Evolutionary conservation across 2,797 vertebrate species (phyloP), one percentile per base, ranked within the genome.

Genomic region (Lutjanus campechanus): DNA sequence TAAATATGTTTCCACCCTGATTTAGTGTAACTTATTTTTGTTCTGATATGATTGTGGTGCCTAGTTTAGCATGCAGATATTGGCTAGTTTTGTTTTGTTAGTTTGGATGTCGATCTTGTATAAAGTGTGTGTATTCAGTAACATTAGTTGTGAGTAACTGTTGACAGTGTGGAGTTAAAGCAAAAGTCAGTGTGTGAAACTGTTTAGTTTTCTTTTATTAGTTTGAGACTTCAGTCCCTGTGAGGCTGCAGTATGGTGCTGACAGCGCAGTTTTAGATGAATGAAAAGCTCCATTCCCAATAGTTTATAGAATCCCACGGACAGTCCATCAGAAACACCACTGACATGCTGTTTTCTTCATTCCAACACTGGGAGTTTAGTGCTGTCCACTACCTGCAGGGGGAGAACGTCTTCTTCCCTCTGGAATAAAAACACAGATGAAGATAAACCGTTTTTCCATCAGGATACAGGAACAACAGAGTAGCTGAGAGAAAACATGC

Each of bases 41-140:
- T 93, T 76, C 60, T 76, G 76, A 88, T 87, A 82, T 93, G 93
- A 93, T 95, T 91, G 75, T 91, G 87, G 94, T 93, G 92, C 90
- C 94, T 85, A 62, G 91, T 90, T 91, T 95, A 95, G 96, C 96
- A 97, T 97, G 96, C 92, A 90, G 91, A 90, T 91, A 70, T 58
- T 50, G 12, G 62, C 53, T 71, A 20, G 46, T 55, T 77, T 66
- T 67, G 50, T 67, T 68, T 71, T 16, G 55, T 49, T 69, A 49
- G 11, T 58, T 54, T 36, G 51, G 20, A 63, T 47, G 68, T 69
- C 11, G 20, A 20, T 43, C 29, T 36, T 36, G 36, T 53, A 10
- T 73, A 61, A 69, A 83, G 61, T 66, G n/a, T 54, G 51, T 16
- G 4, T 58, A 36, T 56, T 60, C 29, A 71, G 6, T 61, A 12